These are phyloP conservation scores for Bradypodion ventrale DNA, from an alignment of 2,797 vertebrate genomes.

Conservation along the genomic window DNA sequence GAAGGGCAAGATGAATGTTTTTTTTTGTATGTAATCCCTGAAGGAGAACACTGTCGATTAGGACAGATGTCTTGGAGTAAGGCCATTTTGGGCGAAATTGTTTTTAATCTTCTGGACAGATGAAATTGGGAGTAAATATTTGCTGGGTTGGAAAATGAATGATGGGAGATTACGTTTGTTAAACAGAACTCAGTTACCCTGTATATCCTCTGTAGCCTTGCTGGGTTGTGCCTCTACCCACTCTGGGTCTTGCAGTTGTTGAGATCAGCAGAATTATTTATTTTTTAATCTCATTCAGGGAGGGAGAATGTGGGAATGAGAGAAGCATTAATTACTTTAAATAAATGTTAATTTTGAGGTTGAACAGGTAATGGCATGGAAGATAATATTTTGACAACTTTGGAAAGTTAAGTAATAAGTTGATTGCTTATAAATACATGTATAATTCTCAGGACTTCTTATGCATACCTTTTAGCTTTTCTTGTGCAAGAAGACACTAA, in stretches of 20 bases:
- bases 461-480: background rate
- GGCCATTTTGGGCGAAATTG: conserved; percentile 20
- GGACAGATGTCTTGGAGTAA: conserved; percentile 6
- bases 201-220: background rate
- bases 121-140: conserved; percentile 25
- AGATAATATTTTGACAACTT: conserved; percentile 19
- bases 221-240: background rate
- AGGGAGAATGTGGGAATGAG: background rate
- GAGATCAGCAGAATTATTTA: conserved; percentile 21
- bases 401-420: background rate
- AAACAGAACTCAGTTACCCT: conserved; percentile 19
- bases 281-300: conserved; percentile 3
- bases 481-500: background rate
- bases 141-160: conserved; percentile 5
- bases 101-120: conserved; percentile 34
- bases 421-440: background rate
- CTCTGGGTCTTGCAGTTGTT: background rate
- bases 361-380: background rate
- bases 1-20: background rate
- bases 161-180: conserved; percentile 29
- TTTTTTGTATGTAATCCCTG: background rate
- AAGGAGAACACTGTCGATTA: background rate
- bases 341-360: background rate
- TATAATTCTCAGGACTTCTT: background rate
- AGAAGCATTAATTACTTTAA: conserved; percentile 22